phyloP scores from a whole-genome alignment of 2,888 invertebrate genomes.

The Thysanoteuthis rhombus region DNA sequence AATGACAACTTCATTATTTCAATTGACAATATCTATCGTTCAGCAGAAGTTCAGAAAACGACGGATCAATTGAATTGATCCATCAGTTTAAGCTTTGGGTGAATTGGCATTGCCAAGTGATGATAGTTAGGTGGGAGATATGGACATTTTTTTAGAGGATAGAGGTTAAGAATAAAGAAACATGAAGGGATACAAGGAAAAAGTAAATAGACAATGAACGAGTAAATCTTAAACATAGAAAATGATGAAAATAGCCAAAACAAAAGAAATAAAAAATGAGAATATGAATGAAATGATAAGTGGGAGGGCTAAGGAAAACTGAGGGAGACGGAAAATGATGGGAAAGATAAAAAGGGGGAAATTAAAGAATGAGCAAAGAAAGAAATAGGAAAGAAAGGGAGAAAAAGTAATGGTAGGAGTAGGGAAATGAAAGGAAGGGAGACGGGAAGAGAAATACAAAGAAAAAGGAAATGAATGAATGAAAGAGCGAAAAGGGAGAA shows the following conservation, averaged over 20 bases:
- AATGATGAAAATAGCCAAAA: neutral
- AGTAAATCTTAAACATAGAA: neutral
- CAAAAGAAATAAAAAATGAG: neutral
- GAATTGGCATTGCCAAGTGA: neutral
- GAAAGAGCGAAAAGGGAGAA: too few relatives aligned
- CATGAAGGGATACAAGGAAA: neutral
- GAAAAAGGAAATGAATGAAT: too few relatives aligned
- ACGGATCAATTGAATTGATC: neutral
- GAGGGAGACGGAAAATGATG: too few relatives aligned
- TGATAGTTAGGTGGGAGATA: neutral
- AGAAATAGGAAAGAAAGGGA: too few relatives aligned
- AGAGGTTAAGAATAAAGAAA: neutral
- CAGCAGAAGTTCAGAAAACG: neutral
- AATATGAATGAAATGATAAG: too few relatives aligned
- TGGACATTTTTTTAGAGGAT: neutral
- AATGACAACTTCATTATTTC: neutral
- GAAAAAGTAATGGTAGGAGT: too few relatives aligned
- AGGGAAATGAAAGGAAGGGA: neutral
- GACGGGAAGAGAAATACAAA: too few relatives aligned
- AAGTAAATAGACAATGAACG: neutral
- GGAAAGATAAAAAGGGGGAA: too few relatives aligned
- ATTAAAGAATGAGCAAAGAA: neutral
- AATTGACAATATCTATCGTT: neutral
- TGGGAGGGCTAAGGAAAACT: too few relatives aligned
- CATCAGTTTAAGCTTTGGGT: neutral